These are phyloP conservation scores for Monochamus saltuarius DNA, from an alignment of 1,140 invertebrate genomes.

Conservation along the genomic window DNA sequence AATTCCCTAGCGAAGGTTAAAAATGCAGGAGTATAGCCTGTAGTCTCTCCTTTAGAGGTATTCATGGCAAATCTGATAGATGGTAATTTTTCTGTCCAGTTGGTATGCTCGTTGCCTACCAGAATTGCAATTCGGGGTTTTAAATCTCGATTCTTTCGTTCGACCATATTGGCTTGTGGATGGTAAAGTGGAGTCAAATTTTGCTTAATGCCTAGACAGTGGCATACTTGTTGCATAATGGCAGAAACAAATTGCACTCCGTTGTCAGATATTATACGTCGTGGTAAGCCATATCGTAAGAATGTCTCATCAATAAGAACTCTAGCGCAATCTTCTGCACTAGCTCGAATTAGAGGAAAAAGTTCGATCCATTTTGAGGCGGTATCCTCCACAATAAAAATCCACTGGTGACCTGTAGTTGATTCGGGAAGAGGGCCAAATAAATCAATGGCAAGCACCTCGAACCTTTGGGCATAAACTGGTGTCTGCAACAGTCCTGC, in stretches of 20 bases:
- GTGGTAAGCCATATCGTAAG: slow-evolving; percentile 46
- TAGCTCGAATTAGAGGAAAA: slow-evolving; percentile 34
- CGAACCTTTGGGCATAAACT: slow-evolving; percentile 25
- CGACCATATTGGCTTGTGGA: slow-evolving; percentile 50
- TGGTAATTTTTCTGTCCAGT: slow-evolving; percentile 44
- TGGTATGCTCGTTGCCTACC: slow-evolving; percentile 44
- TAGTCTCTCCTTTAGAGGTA: slow-evolving; percentile 42
- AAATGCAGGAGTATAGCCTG: slow-evolving; percentile 45
- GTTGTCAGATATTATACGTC: slow-evolving; percentile 42
- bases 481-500: slow-evolving; percentile 28
- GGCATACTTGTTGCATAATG: slow-evolving; percentile 39
- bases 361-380: slow-evolving; percentile 31
- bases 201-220: slow-evolving; percentile 28
- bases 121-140: slow-evolving; percentile 49
- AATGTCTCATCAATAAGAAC: slow-evolving; percentile 45
- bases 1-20: slow-evolving; percentile 49
- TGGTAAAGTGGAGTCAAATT: slow-evolving; percentile 46
- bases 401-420: slow-evolving; percentile 26
- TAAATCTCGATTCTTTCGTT: slow-evolving; percentile 52
- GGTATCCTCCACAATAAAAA: slow-evolving; percentile 34
- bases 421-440: slow-evolving; percentile 30
- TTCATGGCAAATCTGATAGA: slow-evolving; percentile 43
- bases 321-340: slow-evolving; percentile 41
- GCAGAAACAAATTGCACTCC: slow-evolving; percentile 46
- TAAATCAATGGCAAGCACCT: slow-evolving; percentile 33